Evolutionary conservation across 2,797 vertebrate genomes (phyloP), one percentile per base, ranked within the genome.

Genomic region (Anas bahamensis): DNA sequence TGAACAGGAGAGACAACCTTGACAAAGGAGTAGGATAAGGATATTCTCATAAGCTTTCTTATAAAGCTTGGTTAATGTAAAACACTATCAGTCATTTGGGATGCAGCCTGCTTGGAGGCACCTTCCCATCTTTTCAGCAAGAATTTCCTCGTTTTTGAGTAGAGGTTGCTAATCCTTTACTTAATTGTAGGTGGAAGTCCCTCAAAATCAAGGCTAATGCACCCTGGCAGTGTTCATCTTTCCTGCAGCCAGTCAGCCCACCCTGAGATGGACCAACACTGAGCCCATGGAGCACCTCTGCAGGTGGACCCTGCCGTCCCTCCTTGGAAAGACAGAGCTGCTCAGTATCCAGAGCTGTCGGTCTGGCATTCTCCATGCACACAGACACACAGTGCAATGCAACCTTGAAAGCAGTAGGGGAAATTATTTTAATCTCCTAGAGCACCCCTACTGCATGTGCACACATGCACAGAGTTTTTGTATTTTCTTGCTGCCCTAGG

Each of bases 401-500:
- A 76, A 31, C 63, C 46, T 26, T 61, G 85, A 72, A 72, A 83
- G 50, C 50, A 75, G 41, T 17, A 59, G 57, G 61, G 61, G 61
- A 35, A 90, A 74, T 33, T 6, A 44, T 39, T 84, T 33, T 50
- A 8, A 6, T 29, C 89, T 64, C 52, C 56, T 29, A 12, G 37
- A 76, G 24, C 0, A 1, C 41, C 68, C 65, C 16, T 24, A 52
- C 29, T 31, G 65, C 35, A 66, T 0, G 0, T 2, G 44, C 33
- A 31, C 41, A 12, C 24, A 11, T 0, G 0, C 33, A 8, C 0
- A 0, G 65, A 80, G 29, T 28, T 80, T 52, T 60, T 85, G 60
- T 42, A 4, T 91, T 92, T 94, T 88, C 55, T 60, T 77, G 23
- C 69, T 75, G 73, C 83, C 71, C 53, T 53, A 11, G 83, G 64